Percentiles rank a stretch among this genome's conserved stretches.
Evolutionary conservation across 2,888 invertebrate species (phyloP).

Genomic region (Chrysodeixis includens): DNA sequence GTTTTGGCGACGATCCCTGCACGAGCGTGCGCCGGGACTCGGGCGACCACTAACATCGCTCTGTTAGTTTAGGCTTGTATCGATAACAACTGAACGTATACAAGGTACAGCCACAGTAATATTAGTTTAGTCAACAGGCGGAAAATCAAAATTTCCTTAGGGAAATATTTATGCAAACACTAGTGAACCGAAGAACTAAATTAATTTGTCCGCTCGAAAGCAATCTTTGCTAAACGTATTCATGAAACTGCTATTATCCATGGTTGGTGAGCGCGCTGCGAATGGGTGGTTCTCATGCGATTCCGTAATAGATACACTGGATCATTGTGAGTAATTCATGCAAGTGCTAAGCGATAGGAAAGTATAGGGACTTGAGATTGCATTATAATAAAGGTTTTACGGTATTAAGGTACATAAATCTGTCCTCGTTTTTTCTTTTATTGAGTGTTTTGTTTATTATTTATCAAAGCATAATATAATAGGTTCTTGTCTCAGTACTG

Average conservation of each 20-base stretch:
- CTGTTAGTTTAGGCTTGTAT: slow-evolving; percentile 23
- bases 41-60: slow-evolving; percentile 9
- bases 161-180: slow-evolving; percentile 40
- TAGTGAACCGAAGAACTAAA: slow-evolving; percentile 30
- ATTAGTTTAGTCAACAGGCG: slow-evolving; percentile 40
- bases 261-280: slow-evolving; percentile 21
- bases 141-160: slow-evolving; percentile 27
- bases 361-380: neutral
- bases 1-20: slow-evolving; percentile 16
- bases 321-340: neutral
- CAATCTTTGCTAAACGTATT: slow-evolving; percentile 47
- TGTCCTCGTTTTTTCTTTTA: too few species aligned
- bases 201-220: slow-evolving; percentile 49
- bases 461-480: too few species aligned
- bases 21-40: slow-evolving; percentile 20
- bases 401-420: too few species aligned
- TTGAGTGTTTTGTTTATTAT: too few species aligned
- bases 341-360: neutral
- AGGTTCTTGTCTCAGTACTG: too few species aligned
- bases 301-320: neutral
- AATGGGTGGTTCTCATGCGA: slow-evolving; percentile 11
- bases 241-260: slow-evolving; percentile 31
- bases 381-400: too few species aligned
- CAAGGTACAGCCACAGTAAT: slow-evolving; percentile 28
- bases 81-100: slow-evolving; percentile 26